phyloP scores from a whole-genome alignment of 2,888 invertebrate genomes.

The Metallyticus violacea region DNA sequence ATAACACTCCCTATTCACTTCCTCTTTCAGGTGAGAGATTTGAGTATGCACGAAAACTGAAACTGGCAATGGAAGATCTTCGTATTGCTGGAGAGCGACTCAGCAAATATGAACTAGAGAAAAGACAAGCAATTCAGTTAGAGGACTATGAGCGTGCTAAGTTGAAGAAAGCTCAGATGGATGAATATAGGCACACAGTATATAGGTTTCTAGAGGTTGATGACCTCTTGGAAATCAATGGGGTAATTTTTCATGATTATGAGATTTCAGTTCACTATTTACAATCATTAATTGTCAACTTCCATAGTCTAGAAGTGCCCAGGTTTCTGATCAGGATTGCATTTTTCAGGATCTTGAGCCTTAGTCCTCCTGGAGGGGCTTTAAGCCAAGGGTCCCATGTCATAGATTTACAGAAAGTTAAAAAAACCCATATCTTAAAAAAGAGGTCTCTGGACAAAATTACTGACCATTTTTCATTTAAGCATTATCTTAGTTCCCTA shows the following conservation, averaged over 20 bases:
- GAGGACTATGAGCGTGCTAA: slow-evolving; percentile 92
- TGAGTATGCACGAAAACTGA: slow-evolving; percentile 89
- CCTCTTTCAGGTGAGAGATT: slow-evolving; percentile 74
- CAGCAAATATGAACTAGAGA: slow-evolving; percentile 87
- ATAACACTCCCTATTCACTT: background rate
- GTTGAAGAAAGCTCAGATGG: slow-evolving; percentile 83
- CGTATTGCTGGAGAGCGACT: slow-evolving; percentile 84
- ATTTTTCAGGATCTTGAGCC: too few species aligned
- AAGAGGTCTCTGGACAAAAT: too few species aligned
- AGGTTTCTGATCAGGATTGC: too few species aligned
- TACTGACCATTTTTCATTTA: too few species aligned
- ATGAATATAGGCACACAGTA: slow-evolving; percentile 74
- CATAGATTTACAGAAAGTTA: too few species aligned
- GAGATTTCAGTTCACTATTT: too few species aligned
- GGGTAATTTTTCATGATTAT: slow-evolving; percentile 52
- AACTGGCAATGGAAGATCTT: slow-evolving; percentile 79
- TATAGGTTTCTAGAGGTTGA: slow-evolving; percentile 72
- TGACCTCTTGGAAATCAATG: slow-evolving; percentile 74
- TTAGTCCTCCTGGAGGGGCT: too few species aligned
- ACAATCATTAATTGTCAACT: too few species aligned
- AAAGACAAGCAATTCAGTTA: slow-evolving; percentile 84
- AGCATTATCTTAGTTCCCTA: too few species aligned
- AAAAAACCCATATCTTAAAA: too few species aligned
- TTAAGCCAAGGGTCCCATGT: too few species aligned
- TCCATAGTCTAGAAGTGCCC: too few species aligned